phyloP scores from a whole-genome alignment of 1,140 invertebrate genomes.

The Chymomyza costata region DNA sequence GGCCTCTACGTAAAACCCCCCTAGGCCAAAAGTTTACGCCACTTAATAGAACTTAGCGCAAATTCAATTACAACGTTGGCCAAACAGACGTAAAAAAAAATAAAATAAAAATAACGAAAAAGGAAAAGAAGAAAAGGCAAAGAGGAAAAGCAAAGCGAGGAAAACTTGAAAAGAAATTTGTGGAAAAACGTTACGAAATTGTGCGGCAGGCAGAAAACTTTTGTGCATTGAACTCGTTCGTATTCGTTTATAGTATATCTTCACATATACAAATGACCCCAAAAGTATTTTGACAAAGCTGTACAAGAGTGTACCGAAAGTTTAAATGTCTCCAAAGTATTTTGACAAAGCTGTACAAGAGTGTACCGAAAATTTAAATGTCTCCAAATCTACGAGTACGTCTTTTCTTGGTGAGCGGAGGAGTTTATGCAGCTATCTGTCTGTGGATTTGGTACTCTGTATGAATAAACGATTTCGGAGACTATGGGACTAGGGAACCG shows the following conservation, averaged over 20 bases:
- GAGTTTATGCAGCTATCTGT: too few relatives aligned
- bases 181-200: constrained; percentile 60
- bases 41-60: constrained; percentile 73
- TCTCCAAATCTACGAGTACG: too few relatives aligned
- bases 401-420: too few relatives aligned
- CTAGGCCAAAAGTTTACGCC: constrained; percentile 67
- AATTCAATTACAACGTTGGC: constrained; percentile 65
- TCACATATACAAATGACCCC: too few relatives aligned
- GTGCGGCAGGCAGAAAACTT: constrained; percentile 53
- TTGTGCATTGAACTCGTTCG: constrained; percentile 4
- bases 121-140: constrained; percentile 11
- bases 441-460: too few relatives aligned
- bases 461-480: too few relatives aligned
- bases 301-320: too few relatives aligned
- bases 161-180: constrained; percentile 64
- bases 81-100: neutral
- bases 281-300: neutral
- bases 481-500: too few relatives aligned
- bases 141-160: neutral
- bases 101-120: too few relatives aligned
- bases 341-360: neutral
- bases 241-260: too few relatives aligned
- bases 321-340: neutral
- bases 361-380: too few relatives aligned
- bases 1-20: too few relatives aligned